Evolutionary conservation across 2,113 vertebrate species (phyloP), one percentile per base, ranked within the genome.

Genomic region (Nibea albiflora): DNA sequence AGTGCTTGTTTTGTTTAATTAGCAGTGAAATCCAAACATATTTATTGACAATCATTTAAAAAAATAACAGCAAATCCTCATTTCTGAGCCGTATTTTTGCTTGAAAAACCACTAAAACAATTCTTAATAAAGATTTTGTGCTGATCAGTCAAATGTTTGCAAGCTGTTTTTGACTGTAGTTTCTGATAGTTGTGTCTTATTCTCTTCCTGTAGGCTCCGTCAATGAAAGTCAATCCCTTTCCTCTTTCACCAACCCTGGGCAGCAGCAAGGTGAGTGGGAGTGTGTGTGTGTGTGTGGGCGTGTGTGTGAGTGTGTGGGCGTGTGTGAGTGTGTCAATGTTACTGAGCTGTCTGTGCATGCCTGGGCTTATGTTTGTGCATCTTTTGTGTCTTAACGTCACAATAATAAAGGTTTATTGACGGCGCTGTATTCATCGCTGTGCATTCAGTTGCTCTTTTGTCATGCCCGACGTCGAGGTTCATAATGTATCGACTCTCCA

Each of bases 191-290:
- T 14, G 15, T 73, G 47, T 61, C 14, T 83, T 28, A n/a, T 72
- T 90, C 61, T 72, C 64, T 85, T 92, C 61, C 61, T 72, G 11
- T 81, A 96, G 95, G 94, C 95, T 93, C 96, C 95, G 84, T 93
- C 96, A 82, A 96, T 93, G 94, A 97, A 97, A 93, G 91, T 94
- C 88, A 94, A 93, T 77, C 94, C 95, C 0, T 97, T 96, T 87
- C 93, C 96, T 19, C 88, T 96, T 58, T 96, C 97, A 64, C 95
- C 96, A 61, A 93, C 92, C 67, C 92, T 95, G 85, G 93, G 94
- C 90, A 93, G 92, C 94, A 94, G 88, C 90, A 97, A 97, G 95
- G 96, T 97, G 91, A 93, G 94, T 80, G 39, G 47, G 39, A 44
- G 47, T 50, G 31, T 44, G 24, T n/a, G 26, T 50, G 42, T 50